Conservation (phyloP, 2,797 vertebrate species). For the Naso thynnoides region DNA sequence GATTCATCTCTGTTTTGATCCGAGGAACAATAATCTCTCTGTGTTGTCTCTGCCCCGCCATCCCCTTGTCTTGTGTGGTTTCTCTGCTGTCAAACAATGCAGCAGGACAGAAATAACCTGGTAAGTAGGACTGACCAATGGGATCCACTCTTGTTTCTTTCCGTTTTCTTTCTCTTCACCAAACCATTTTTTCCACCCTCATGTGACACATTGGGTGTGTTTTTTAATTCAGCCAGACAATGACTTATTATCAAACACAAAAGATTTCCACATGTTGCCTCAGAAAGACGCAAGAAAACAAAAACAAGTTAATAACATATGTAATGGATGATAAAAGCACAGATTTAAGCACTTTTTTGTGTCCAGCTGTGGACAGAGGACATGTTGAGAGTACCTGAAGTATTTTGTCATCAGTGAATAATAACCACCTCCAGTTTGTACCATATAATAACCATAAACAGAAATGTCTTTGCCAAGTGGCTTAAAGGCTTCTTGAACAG, state of each 20-base stretch:
- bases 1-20: conserved; percentile 68
- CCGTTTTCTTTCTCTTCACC: conserved; percentile 44
- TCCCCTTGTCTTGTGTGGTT: conserved; percentile 84
- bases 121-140: conserved; percentile 88
- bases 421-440: conserved; percentile 11
- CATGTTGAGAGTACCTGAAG: background rate
- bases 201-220: conserved; percentile 48
- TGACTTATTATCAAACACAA: conserved; percentile 1
- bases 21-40: conserved; percentile 84
- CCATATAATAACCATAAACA: conserved; percentile 2
- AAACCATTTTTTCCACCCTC: conserved; percentile 45
- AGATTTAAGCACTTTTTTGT: background rate
- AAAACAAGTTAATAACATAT: background rate
- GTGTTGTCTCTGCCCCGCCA: conserved; percentile 82
- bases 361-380: background rate
- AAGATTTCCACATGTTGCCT: background rate
- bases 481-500: background rate
- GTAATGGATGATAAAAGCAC: background rate
- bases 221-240: conserved; percentile 29
- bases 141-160: conserved; percentile 54
- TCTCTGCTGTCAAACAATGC: conserved; percentile 88
- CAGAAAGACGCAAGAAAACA: conserved; percentile 1
- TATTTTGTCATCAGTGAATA: conserved; percentile 33
- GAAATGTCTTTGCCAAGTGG: background rate
- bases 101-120: conserved; percentile 99